Conservation (phyloP, 2,888 invertebrate species). For the Eilema depressum region DNA sequence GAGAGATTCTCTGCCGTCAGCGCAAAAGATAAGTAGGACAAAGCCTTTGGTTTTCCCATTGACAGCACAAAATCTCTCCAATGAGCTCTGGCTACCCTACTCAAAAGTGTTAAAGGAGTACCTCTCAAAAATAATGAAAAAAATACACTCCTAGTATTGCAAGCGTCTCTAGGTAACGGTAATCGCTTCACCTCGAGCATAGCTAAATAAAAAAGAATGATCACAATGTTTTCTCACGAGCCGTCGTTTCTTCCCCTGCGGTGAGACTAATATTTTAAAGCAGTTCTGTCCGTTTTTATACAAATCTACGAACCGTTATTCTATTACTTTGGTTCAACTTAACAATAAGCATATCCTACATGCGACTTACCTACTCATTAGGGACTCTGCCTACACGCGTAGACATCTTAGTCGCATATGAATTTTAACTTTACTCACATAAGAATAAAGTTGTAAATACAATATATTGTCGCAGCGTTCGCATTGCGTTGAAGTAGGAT, state of each 20-base stretch:
- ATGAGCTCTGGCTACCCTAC: too few relatives aligned
- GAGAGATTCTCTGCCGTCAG: too few relatives aligned
- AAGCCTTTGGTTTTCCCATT: too few relatives aligned
- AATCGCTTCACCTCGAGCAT: neutral
- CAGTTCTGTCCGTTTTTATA: neutral
- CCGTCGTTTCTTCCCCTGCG: neutral
- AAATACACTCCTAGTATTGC: neutral
- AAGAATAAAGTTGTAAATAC: neutral
- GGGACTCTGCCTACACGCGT: neutral
- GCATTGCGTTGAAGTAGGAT: neutral
- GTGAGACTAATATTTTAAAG: neutral
- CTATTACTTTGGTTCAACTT: neutral
- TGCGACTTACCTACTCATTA: neutral
- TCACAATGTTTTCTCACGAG: slow-evolving; percentile 2
- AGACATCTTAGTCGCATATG: neutral
- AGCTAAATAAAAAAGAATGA: neutral
- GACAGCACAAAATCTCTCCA: too few relatives aligned
- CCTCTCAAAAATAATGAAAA: neutral
- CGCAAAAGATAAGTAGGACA: too few relatives aligned
- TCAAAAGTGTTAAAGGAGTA: too few relatives aligned
- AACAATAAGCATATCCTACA: slow-evolving; percentile 7
- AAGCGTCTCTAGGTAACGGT: neutral
- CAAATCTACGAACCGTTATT: neutral
- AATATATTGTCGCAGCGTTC: neutral
- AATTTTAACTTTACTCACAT: neutral